Conservation (phyloP, 2,888 invertebrate species). For the Dichetophora obliterata region DNA sequence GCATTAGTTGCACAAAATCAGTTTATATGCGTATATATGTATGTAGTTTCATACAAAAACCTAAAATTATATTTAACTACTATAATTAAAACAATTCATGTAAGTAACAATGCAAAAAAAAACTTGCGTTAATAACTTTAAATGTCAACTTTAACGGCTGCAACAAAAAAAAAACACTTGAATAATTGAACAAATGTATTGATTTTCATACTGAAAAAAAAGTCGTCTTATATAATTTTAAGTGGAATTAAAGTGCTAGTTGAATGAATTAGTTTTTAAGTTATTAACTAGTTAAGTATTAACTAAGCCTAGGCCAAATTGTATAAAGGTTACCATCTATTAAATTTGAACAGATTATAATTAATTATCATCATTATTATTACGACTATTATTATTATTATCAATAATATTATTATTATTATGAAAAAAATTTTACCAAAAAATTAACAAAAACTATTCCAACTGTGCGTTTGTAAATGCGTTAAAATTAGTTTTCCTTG, state of each 20-base stretch:
- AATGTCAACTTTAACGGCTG: no score
- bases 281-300: constrained; percentile 30
- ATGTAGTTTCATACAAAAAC: neutral
- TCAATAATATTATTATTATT: constrained; percentile 6
- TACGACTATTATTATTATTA: neutral
- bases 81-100: neutral
- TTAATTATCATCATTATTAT: constrained; percentile 9
- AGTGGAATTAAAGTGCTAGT: constrained; percentile 38
- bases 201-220: neutral
- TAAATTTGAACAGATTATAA: neutral
- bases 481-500: neutral
- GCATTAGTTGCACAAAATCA: neutral
- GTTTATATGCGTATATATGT: neutral
- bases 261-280: constrained; percentile 33
- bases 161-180: no score
- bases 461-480: no score
- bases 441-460: no score
- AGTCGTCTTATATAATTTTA: constrained; percentile 18
- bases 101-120: neutral
- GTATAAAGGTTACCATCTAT: constrained; percentile 29
- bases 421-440: neutral
- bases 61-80: neutral
- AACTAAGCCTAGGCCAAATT: constrained; percentile 36
- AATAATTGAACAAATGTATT: neutral
- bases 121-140: neutral